Conservation (phyloP, 2,888 invertebrate genomes). For the Meteorus cinctellus region DNA sequence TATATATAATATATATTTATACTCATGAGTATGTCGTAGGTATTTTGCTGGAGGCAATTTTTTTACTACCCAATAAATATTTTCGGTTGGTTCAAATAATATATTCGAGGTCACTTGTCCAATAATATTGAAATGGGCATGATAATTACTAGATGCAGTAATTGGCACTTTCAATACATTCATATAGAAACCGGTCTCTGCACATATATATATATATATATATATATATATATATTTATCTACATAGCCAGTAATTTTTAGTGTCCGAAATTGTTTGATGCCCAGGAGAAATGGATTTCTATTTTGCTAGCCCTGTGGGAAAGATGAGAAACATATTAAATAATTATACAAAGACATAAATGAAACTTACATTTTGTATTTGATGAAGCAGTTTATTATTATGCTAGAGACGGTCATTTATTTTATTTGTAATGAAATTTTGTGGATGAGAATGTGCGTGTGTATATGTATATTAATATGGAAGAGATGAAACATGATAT, state of each 20-base stretch:
- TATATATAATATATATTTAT: no score
- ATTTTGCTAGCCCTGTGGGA: not conserved
- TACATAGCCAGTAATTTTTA: conserved; percentile 2
- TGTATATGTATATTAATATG: conserved; percentile 2
- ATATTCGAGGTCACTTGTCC: conserved; percentile 15
- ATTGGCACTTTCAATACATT: not conserved
- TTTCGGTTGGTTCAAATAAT: not conserved
- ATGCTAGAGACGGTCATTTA: not conserved
- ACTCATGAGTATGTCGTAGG: no score
- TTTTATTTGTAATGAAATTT: not conserved
- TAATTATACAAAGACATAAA: not conserved
- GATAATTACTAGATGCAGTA: conserved; percentile 10
- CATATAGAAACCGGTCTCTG: not conserved
- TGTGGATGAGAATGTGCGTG: not conserved
- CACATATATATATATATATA: not conserved
- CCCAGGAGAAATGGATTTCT: not conserved
- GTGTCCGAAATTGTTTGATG: not conserved
- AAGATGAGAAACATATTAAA: not conserved
- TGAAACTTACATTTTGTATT: not conserved
- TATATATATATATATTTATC: not conserved
- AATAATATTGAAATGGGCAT: conserved; percentile 13
- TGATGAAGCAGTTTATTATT: not conserved
- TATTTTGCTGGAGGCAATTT: not conserved
- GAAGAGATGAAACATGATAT: conserved; percentile 21
- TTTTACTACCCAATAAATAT: conserved; percentile 1